Conservation (phyloP, 2,113 vertebrate genomes). For the Eubucco bourcierii region DNA sequence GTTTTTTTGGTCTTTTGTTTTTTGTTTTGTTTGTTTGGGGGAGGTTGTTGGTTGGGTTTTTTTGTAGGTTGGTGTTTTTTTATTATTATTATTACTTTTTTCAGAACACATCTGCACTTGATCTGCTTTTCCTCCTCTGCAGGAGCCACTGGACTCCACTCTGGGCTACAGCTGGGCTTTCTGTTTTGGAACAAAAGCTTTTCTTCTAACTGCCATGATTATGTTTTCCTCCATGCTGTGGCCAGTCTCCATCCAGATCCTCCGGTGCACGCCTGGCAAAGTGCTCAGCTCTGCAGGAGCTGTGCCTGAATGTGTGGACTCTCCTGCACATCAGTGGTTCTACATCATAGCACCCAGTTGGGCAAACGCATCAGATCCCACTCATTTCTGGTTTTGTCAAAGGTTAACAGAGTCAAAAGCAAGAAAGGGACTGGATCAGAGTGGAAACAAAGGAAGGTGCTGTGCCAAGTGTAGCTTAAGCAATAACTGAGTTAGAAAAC, state of each 20-base stretch:
- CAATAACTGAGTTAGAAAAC: not conserved
- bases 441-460: not conserved
- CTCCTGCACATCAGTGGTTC: not conserved
- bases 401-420: not conserved
- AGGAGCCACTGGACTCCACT: not conserved
- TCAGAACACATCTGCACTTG: not conserved
- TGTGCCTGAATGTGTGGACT: not conserved
- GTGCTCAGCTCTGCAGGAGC: not conserved
- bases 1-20: not conserved
- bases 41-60: too few relatives aligned
- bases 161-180: not conserved
- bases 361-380: not conserved
- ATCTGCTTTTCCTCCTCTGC: not conserved
- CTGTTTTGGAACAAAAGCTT: not conserved
- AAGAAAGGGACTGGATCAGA: not conserved
- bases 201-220: not conserved
- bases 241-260: not conserved
- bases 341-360: not conserved
- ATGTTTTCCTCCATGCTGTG: not conserved
- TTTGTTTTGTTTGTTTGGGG: too few relatives aligned
- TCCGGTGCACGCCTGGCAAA: not conserved
- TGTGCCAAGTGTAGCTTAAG: not conserved
- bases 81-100: not conserved
- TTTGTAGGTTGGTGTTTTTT: too few relatives aligned
- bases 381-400: not conserved